Base-by-base conservation (phyloP, 2,888 invertebrate genomes). In the Drosophila paramelanica region DNA sequence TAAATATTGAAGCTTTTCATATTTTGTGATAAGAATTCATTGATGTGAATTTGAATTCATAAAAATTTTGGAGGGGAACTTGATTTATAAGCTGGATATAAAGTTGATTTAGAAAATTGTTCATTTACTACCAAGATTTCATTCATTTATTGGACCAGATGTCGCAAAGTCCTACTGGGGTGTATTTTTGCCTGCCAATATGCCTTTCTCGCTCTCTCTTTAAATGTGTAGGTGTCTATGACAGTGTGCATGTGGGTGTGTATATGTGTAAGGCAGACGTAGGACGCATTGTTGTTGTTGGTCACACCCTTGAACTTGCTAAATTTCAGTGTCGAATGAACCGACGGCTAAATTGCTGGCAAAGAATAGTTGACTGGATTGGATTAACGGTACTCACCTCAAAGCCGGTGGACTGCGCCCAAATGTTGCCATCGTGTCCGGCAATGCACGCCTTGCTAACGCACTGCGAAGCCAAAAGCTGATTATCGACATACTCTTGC, bases 401-500 rank as follows among this genome's bases (percentile, higher is more conserved):
- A 93, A 98, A 98, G 93, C 95, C 96, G 89, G 96, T 97, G 74
- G 97, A 97, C 94, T 97, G 97, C 91, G 97, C 98, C 98, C 98
- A 98, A 93, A 97, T 95, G 94, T 97, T 97, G 93, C 98, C 98
- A 93, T 98, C 97, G 94, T 97, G 97, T 93, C 98, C 98, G 93
- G 97, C 97, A 93, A 98, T 98, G 93, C 97, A 97, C 91, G 97
- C 98, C 95, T 97, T 97, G 94, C 96, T 96, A 92, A 98, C 97
- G 96, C 97, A 97, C 93, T 96, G 96, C 93, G 97, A 97, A 93
- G 97, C 97, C 94, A 98, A 95, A 94, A 98, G 96, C 95, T 98
- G 98, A 95, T 97, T 97, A 95, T 97, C 97, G 94, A 98, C 97
- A 95, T 98, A 98, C 96, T 97, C 97, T 96, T 98, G 97, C 98